Evolutionary conservation across 2,888 invertebrate species (phyloP).

Genomic region (Thymelicus lineola): DNA sequence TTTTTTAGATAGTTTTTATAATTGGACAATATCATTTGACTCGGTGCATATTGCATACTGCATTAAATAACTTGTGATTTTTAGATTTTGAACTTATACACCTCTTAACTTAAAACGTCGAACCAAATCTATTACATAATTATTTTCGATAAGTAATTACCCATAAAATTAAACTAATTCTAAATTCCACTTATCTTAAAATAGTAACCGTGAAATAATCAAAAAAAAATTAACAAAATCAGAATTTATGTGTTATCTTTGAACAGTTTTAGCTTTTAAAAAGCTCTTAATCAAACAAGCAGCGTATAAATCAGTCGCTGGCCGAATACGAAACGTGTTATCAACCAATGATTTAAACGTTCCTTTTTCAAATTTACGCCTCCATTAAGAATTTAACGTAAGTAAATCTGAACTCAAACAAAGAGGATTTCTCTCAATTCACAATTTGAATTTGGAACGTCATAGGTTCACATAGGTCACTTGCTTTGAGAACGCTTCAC

Average conservation of each 20-base stretch:
- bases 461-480: constrained; percentile 69
- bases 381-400: constrained; percentile 39
- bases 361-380: constrained; percentile 54
- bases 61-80: constrained; percentile 11
- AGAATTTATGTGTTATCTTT: constrained; percentile 27
- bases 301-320: constrained; percentile 32
- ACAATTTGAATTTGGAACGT: constrained; percentile 67
- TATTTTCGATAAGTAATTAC: not conserved
- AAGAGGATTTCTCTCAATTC: constrained; percentile 61
- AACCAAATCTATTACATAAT: constrained; percentile 11
- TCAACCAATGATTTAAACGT: constrained; percentile 50
- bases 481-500: constrained; percentile 71
- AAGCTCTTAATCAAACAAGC: constrained; percentile 42
- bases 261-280: constrained; percentile 24
- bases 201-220: constrained; percentile 11
- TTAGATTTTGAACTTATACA: not conserved
- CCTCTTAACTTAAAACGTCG: constrained; percentile 9
- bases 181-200: constrained; percentile 21
- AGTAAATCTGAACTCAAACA: constrained; percentile 55
- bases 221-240: constrained; percentile 17
- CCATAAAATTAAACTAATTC: constrained; percentile 5
- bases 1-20: constrained; percentile 56
- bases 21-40: constrained; percentile 45
- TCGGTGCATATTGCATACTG: not conserved
- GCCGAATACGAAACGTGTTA: constrained; percentile 46